Evolutionary conservation across 2,113 vertebrate genomes (phyloP), one percentile per base, ranked within the genome.

Genomic region (Maylandia zebra): DNA sequence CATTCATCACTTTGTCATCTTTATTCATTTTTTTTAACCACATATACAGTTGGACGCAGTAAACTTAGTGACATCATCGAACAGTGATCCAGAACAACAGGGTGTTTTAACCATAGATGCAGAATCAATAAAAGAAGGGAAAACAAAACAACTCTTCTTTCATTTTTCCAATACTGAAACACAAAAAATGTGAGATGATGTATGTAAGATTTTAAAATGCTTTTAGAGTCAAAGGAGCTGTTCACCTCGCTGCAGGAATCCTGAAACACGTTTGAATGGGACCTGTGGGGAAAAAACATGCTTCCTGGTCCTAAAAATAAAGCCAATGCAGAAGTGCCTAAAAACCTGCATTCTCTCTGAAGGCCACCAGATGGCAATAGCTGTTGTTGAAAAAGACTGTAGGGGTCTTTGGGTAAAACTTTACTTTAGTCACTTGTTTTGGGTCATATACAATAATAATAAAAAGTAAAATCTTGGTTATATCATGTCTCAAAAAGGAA

Each of bases 41-140:
- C 94, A 95, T 85, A 94, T 89, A 95, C 83, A 94, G 41, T 83
- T 94, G 83, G 88, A 93, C 88, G 95, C 94, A 95, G 55, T 91
- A 92, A 91, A 88, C 88, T 91, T 87, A 89, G 91, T 94, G 94
- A 96, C 95, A 95, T 96, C 88, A 94, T 95, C 91, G 86, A 96
- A 96, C 93, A 95, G 91, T 91, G 92, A 95, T 88, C 83, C 90
- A 94, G 83, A 88, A 93, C 84, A 91, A 92, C 86, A 91, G 30
- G 61, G 24, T 92, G 61, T 86, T 88, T 92, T 43, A 64, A 92
- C 88, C 80, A 90, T 79, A 83, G 85, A 91, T 82, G 91, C 10
- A 90, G 56, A 93, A 89, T 86, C 52, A 13, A 52, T 30, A 82
- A 8, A 69, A 83, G 22, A 10, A 17, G n/a, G 22, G 76, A 59